Evolutionary conservation across 92 coral and sea anemone genomes (phyloP).

Genomic region (Epizoanthus illoricatus): DNA sequence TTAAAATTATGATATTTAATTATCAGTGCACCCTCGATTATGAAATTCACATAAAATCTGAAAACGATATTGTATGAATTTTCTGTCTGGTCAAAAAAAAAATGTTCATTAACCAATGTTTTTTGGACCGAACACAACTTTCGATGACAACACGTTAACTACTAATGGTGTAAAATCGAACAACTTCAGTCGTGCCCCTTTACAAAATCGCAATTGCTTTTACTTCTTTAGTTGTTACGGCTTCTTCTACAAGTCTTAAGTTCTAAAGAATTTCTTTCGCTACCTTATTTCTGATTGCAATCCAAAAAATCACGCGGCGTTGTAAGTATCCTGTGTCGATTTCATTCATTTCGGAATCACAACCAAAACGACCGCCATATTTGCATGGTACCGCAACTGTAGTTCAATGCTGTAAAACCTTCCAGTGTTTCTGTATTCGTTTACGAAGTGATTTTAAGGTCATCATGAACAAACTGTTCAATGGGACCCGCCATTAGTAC

Average conservation of each 20-base stretch:
- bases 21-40: background rate
- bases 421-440: background rate
- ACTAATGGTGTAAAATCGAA: background rate
- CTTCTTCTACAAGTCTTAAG: background rate
- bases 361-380: background rate
- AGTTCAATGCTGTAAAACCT: too few species aligned
- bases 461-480: background rate
- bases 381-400: too few species aligned
- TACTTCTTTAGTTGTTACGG: background rate
- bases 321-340: background rate
- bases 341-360: slow-evolving; percentile 29
- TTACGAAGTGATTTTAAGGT: background rate
- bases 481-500: background rate
- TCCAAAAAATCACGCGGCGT: background rate
- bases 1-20: slow-evolving; percentile 10
- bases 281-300: background rate
- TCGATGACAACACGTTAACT: background rate
- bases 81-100: background rate
- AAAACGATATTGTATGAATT: background rate
- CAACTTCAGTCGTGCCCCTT: slow-evolving; percentile 5
- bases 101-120: background rate
- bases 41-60: background rate
- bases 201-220: background rate
- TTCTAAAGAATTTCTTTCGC: background rate
- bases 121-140: background rate